Evolutionary conservation across 2,113 vertebrate species (phyloP), one percentile per base, ranked within the genome.

Genomic region (Macrotus californicus): DNA sequence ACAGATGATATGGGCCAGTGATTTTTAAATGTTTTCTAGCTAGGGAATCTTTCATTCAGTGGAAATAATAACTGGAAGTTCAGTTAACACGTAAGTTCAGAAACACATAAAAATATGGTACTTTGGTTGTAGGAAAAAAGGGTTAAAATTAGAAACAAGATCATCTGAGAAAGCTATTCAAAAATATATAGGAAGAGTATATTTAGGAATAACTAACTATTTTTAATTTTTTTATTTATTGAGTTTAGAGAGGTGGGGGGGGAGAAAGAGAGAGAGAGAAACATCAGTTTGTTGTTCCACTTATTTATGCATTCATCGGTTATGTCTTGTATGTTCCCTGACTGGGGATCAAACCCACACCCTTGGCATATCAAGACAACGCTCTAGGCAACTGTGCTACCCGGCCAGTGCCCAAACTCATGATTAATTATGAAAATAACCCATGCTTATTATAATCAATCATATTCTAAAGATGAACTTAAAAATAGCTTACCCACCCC

Each of bases 371-470:
- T 31, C 59, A 61, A 26, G 59, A 61, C 59, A 61, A 31, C 11
- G 24, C 26, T 61, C 59, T 26, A 61, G 31, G 10, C 59, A 61
- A 61, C 59, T 61, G 59, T 2, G 3, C 26, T 61, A 13, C 26
- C 26, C 6, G 59, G 59, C 59, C 59, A 61, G 59, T 61, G 26
- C 26, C 59, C 86, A 3, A n/a, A 10, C 26, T 72, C 22, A 79
- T 15, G 41, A 88, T 95, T 91, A 77, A 52, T 46, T 91, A 52
- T 8, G 73, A 88, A 96, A 85, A 36, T 84, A 84, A 75, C 24
- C 48, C 29, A 36, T 69, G 39, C 26, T 79, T 79, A 54, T 91
- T 93, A 15, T 77, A 29, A 24, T n/a, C 29, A 80, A 36, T 81
- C n/a, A 16, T 69, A 67, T 34, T 93, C 1, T 81, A 64, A 59